Base-by-base conservation (phyloP, 2,113 vertebrate species). In the Anarhynchus alexandrinus region DNA sequence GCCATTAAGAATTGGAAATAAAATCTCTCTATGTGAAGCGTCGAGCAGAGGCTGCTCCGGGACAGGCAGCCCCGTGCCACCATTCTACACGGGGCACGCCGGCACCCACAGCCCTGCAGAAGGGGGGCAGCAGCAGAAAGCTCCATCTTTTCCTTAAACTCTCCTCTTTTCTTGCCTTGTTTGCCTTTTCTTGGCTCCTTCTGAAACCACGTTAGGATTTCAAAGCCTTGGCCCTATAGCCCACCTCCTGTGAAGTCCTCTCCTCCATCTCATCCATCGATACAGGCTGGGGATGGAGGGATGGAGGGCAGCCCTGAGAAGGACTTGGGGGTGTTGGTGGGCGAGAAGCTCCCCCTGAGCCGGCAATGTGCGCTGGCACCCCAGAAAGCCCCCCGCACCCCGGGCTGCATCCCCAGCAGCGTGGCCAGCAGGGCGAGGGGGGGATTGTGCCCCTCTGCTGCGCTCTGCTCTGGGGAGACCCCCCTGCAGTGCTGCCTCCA, bases 31-130 rank as follows among this genome's bases (percentile, higher is more conserved):
- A 0, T 11, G 23, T 40, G 45, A 55, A 72, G 62, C 7, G 1
- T 2, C 0, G 8, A 57, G 59, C 6, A 2, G n/a, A 21, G 47
- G 51, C 40, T 70, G 55, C 40, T 85, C 66, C 19, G 16, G 26
- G 52, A 20, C 38, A n/a, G 40, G 43, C 43, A 45, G 54, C 27
- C 73, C 49, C 55, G 13, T 0, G 15, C 5, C 57, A 40, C 47
- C 49, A 4, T 1, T 2, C 49, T 6, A 8, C 15, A 9, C 0
- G 3, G 52, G 88, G 47, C 30, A 86, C 3, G 1, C 3, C 3
- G 11, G 42, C 42, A 47, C 29, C 54, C 22, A 27, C 1, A 3
- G 49, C 49, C 22, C 49, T 13, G 23, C 22, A 23, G 22, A 0
- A 1, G 5, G 2, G 23, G 25, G 32, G 57, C 27, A 65, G 58